phyloP scores from a whole-genome alignment of 2,888 invertebrate species.

The Meteorus colon region DNA sequence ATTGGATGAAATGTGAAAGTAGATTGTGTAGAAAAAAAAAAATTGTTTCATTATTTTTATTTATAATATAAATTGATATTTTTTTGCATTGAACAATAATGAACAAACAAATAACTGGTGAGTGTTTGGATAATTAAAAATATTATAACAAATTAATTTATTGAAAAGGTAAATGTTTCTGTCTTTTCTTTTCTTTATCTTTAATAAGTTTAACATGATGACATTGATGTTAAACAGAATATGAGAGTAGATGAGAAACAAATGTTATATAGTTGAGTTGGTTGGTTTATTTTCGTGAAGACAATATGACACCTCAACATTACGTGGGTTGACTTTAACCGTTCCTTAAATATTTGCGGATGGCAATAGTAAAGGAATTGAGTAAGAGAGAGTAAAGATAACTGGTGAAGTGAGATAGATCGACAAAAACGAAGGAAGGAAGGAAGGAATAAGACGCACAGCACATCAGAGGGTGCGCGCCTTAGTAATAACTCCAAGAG shows the following conservation, averaged over 20 bases:
- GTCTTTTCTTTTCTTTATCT: no score
- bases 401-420: constrained; percentile 6
- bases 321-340: constrained; percentile 25
- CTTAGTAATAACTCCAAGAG: constrained; percentile 63
- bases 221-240: constrained; percentile 14
- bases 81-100: no score
- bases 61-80: no score
- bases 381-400: neutral
- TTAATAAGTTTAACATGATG: neutral
- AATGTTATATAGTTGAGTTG: neutral
- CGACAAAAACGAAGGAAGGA: neutral
- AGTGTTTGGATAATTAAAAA: no score
- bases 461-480: constrained; percentile 35
- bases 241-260: neutral
- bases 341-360: constrained; percentile 24
- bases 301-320: constrained; percentile 19
- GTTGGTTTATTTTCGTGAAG: constrained; percentile 34
- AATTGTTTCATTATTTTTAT: no score
- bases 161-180: no score
- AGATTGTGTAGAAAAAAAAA: no score
- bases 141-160: no score
- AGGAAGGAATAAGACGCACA: constrained; percentile 51
- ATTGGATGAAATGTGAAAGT: no score
- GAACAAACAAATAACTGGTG: no score
- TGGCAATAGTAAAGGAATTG: neutral